These are phyloP conservation scores for Cherax destructor DNA, from an alignment of 1,140 invertebrate species.

Conservation along the genomic window DNA sequence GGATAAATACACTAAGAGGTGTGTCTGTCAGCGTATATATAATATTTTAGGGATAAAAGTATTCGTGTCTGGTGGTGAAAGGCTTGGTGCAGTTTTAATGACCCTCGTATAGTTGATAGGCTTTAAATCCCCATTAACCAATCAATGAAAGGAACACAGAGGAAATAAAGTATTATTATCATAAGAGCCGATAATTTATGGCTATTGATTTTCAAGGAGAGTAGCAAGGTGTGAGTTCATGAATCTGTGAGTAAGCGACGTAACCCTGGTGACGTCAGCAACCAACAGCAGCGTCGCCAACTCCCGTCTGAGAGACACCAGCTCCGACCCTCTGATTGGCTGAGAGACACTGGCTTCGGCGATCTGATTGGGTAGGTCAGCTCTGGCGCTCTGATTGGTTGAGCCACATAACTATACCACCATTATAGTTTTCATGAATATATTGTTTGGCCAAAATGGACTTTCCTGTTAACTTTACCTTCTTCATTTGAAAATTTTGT, in stretches of 20 bases:
- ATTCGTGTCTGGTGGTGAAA: too few relatives aligned
- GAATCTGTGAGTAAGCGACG: not conserved
- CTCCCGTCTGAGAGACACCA: not conserved
- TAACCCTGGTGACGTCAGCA: slow-evolving; percentile 8
- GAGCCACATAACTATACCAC: not conserved
- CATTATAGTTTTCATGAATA: not conserved
- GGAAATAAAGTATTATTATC: too few relatives aligned
- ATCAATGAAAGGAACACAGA: too few relatives aligned
- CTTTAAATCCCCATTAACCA: too few relatives aligned
- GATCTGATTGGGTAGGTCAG: not conserved
- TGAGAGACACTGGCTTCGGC: not conserved
- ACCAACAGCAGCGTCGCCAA: not conserved
- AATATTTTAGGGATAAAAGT: too few relatives aligned
- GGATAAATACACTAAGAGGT: too few relatives aligned
- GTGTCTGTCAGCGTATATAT: too few relatives aligned
- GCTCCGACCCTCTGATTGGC: not conserved
- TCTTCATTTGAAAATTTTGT: too few relatives aligned
- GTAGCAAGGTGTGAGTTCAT: not conserved
- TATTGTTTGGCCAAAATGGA: not conserved
- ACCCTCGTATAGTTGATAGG: too few relatives aligned
- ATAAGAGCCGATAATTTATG: not conserved
- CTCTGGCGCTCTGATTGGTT: too few relatives aligned
- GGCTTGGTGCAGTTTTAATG: too few relatives aligned
- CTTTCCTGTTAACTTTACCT: not conserved
- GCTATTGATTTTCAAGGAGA: not conserved